Base-by-base conservation (phyloP, 2,888 invertebrate species). In the Diadegma fenestrale region DNA sequence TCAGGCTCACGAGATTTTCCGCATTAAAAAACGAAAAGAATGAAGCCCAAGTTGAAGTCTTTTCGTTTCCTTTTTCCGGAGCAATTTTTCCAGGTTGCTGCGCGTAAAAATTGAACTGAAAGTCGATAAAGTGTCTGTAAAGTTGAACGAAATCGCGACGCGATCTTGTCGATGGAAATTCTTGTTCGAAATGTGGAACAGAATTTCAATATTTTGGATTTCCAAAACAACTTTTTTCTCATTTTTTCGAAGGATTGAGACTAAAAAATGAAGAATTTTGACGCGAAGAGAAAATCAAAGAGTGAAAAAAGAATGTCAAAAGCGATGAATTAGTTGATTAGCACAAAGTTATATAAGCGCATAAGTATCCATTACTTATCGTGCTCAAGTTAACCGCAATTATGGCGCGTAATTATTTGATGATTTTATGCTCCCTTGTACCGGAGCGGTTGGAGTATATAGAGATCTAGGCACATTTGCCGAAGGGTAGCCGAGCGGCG, bases 401-500 rank as follows among this genome's bases (percentile, higher is more conserved):
- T 71, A 51, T 33, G 51, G 71, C 51, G 43, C 30, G 51, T 51
- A 48, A 71, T 71, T 71, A 71, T 71, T 71, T n/a, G 30, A 71
- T 71, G 26, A 71, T 30, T 51, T 26, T 19, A 51, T 48, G 51
- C 71, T 51, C 51, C 51, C 51, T 33, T 51, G 71, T n/a, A 71
- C 14, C 14, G 58, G 0, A 26, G 26, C 26, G 58, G 58, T 58
- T 58, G 26, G 26, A 26, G 58, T 6, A n/a, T n/a, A n/a, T n/a
- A 37, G 10, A 37, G 37, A 58, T 58, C 58, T 58, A 58, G 58
- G 12, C 58, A 58, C 58, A 58, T 58, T 58, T 58, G 58, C 58
- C 14, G 58, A n/a, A 58, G 58, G 58, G 58, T 58, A 58, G 58
- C 58, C 58, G 58, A 58, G 58, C 58, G 58, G 58, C 58, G 58